Evolutionary conservation across 2,113 vertebrate genomes (phyloP).

Genomic region (Halcyon senegalensis): DNA sequence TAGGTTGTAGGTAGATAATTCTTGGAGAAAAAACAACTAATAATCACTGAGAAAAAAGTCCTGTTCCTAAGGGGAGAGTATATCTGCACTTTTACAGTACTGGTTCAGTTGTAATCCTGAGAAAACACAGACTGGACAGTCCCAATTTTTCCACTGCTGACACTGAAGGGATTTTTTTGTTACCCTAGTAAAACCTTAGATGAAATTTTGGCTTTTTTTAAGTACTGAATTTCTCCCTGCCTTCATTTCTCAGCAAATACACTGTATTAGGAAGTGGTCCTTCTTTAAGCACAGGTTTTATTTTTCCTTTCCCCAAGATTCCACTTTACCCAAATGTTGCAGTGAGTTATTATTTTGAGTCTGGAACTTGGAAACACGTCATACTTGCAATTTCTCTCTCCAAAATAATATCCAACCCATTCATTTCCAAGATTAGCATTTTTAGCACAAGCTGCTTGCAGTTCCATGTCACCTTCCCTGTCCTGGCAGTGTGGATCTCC

Average conservation of each 20-base stretch:
- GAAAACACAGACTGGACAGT: not conserved
- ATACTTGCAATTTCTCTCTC: not conserved
- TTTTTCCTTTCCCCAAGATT: not conserved
- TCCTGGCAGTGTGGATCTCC: not conserved
- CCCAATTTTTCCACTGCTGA: not conserved
- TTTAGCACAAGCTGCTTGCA: not conserved
- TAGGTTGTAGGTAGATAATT: not conserved
- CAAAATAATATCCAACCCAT: not conserved
- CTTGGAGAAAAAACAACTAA: not conserved
- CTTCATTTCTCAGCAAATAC: not conserved
- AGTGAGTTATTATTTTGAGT: not conserved
- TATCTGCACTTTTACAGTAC: not conserved
- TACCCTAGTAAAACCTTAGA: not conserved
- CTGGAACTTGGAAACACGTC: not conserved
- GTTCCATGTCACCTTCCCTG: not conserved
- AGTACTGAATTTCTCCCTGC: not conserved
- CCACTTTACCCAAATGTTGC: not conserved
- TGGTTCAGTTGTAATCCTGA: not conserved
- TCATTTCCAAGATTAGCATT: conserved; percentile 9
- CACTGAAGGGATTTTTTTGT: not conserved
- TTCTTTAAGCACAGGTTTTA: not conserved
- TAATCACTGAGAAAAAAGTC: not conserved
- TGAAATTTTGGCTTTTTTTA: not conserved
- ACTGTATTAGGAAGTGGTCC: not conserved
- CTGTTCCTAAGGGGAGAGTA: not conserved